A percentile compares a stretch with the other conserved stretches of the same genome.
phyloP scores from a whole-genome alignment of 2,797 vertebrate species.

The Hafferia zeledoni region DNA sequence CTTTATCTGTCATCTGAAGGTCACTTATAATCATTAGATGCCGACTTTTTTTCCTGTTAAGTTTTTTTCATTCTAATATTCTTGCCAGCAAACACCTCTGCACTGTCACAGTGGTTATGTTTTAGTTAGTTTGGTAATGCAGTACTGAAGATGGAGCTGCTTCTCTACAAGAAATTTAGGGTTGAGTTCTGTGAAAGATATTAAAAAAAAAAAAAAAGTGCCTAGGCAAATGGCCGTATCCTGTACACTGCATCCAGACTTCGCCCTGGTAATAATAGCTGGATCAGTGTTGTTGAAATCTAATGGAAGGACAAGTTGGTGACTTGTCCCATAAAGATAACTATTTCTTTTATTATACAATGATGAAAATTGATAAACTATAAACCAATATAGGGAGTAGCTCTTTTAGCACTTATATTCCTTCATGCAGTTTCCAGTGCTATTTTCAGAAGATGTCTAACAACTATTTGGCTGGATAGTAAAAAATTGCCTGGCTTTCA shows the following conservation, averaged over 20 bases:
- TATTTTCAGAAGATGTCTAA: not conserved
- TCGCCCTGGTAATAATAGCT: not conserved
- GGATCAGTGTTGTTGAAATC: not conserved
- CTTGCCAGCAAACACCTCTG: not conserved
- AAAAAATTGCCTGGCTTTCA: not conserved
- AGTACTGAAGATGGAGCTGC: not conserved
- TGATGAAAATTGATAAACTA: not conserved
- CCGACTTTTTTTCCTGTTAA: not conserved
- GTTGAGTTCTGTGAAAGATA: not conserved
- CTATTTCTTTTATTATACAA: not conserved
- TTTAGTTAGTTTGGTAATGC: not conserved
- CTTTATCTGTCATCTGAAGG: not conserved
- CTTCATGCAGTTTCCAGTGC: not conserved
- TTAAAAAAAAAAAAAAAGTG: not conserved
- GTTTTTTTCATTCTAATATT: not conserved
- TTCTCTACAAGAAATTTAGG: not conserved
- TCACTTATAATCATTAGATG: not conserved
- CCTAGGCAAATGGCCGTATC: not conserved
- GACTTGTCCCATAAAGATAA: not conserved
- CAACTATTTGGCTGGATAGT: not conserved
- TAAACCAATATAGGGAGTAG: not conserved
- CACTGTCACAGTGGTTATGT: rapidly evolving
- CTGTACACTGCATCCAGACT: not conserved
- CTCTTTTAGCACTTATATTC: not conserved
- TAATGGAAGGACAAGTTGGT: not conserved